These are phyloP conservation scores for Ochlodes sylvanus DNA, from an alignment of 2,888 invertebrate genomes.

Conservation along the genomic window DNA sequence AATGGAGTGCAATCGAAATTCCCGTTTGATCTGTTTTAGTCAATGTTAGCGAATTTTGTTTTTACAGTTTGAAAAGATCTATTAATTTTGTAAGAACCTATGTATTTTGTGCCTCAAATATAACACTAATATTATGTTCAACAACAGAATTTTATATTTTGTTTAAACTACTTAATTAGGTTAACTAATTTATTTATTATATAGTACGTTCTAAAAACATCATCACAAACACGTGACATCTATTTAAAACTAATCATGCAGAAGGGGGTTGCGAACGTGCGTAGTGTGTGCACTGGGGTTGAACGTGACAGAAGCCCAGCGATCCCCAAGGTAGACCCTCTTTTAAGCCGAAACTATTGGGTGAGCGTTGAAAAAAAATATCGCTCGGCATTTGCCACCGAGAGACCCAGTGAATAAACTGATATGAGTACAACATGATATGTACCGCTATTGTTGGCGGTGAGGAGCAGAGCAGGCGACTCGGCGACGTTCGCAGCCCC, in stretches of 20 bases:
- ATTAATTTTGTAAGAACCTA: slow-evolving; percentile 1
- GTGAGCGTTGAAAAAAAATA: slow-evolving; percentile 30
- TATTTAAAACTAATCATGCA: slow-evolving; percentile 80
- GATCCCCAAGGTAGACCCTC: slow-evolving; percentile 42
- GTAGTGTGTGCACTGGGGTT: slow-evolving; percentile 65
- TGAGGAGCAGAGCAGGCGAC: slow-evolving; percentile 56
- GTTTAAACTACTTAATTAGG: slow-evolving; percentile 2
- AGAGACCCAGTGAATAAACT: slow-evolving; percentile 52
- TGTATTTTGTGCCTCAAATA: background rate
- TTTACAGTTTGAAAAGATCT: slow-evolving; percentile 8
- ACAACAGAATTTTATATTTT: background rate
- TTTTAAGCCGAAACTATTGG: slow-evolving; percentile 5
- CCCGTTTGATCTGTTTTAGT: slow-evolving; percentile 4
- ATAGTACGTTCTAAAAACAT: slow-evolving; percentile 49
- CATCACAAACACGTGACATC: slow-evolving; percentile 79
- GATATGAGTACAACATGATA: slow-evolving; percentile 64
- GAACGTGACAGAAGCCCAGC: slow-evolving; percentile 64
- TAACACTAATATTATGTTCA: background rate
- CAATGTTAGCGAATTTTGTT: background rate
- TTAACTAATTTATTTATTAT: background rate
- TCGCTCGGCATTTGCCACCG: slow-evolving; percentile 57
- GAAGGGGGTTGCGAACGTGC: slow-evolving; percentile 84
- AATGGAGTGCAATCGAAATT: slow-evolving; percentile 3
- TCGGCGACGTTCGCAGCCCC: slow-evolving; percentile 83
- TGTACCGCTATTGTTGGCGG: slow-evolving; percentile 74